Base-by-base conservation (phyloP, 2,888 invertebrate species). In the Allacma fusca region DNA sequence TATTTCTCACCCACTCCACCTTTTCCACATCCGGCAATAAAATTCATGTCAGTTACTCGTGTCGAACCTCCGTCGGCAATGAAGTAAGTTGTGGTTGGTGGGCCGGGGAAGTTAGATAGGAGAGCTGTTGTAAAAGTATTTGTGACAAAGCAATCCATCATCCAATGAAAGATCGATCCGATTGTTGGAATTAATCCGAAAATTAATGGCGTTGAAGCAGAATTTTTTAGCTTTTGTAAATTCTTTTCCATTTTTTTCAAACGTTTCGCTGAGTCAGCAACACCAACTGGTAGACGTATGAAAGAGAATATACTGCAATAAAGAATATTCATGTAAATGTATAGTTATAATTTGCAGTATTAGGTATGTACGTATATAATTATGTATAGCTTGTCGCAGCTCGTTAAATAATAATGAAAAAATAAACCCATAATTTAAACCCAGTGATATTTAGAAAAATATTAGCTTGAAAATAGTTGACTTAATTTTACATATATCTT, bases 1-100 rank as follows among this genome's bases (percentile, higher is more conserved):
- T 40, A 40, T 40, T 40, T 13, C 40, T 40, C 40, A 80, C 82
- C 81, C 68, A 81, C 79, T 74, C 77, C 79, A 12, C 82, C 82
- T 21, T 65, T 76, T 13, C 80, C 80, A 59, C 79, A 50, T n/a
- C 81, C 81, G 16, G 78, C 81, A 23, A 67, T 62, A 76, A 81
- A 83, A 24, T 80, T 80, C 78, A 81, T 80, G 24, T 81, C 81
- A 2, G 50, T 59, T 12, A 80, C 77, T 29, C 64, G 57, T 67
- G 81, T 65, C 9, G 57, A 59, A 2, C 80, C 80, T 23, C 78
- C 80, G 23, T 74, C 81, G 0, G 57, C 75, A n/a, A 69, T 80
- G 65, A 79, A 76, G 23, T 40, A 21, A 0, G 21, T 23, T 0
- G 19, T 16, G 9, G 44, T 24, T 0, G 24, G 23, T 21, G 77